Base-by-base conservation (phyloP, 2,113 vertebrate species). In the Rhabdomys dilectus region DNA sequence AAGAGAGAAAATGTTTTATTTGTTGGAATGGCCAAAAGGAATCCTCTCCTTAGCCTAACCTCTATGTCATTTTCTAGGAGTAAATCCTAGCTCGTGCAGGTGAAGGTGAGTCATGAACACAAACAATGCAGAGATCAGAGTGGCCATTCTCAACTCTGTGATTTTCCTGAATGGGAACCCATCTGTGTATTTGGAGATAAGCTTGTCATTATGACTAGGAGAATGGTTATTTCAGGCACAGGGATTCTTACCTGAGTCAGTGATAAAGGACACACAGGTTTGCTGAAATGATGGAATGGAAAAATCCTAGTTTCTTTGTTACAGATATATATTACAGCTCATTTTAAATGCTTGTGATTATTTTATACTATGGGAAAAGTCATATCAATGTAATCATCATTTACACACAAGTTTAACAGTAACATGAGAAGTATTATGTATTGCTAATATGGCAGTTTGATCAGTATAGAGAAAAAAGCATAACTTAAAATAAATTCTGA, bases 351-450 rank as follows among this genome's bases (percentile, higher is more conserved):
- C n/a, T 88, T 92, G 22, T 1, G 75, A 58, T 82, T 80, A 45
- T 89, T 95, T 53, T 72, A 60, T 12, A 68, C 64, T 21, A 89
- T 82, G 19, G 3, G 7, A 85, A 11, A 22, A 87, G 64, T 9
- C 12, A 51, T 1, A 77, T 72, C 24, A 48, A 2, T 42, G 53
- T 31, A 91, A 58, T 60, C 36, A 92, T n/a, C 17, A 11, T 62
- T 87, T 89, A 42, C 6, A 92, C 12, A 86, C 9, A 58, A 45
- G 62, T 68, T 96, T 85, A 92, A 81, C 58, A 93, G 51, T 72
- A 7, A 68, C 10, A 36, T 70, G 70, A 16, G 24, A 72, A n/a
- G 62, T 45, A 89, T 60, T 58, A 80, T 45, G 21, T 84, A 62
- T 48, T 29, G 76, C 16, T 17, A 93, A 36, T 82, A 58, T 78